phyloP scores from a whole-genome alignment of 2,113 vertebrate genomes.

The Pangasianodon gigas region DNA sequence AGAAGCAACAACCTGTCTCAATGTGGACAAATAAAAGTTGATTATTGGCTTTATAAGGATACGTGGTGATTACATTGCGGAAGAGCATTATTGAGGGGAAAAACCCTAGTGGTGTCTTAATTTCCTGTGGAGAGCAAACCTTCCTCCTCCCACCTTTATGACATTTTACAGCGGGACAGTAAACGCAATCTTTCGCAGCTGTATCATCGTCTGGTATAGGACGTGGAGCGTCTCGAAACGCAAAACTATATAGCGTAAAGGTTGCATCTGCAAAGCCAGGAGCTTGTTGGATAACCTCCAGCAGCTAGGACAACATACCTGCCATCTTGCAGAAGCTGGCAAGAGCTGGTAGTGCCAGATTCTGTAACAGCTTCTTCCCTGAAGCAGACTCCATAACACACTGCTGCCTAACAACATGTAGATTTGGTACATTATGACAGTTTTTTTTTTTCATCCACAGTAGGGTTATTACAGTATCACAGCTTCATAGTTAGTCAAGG shows the following conservation, averaged over 20 bases:
- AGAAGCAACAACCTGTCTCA: not conserved
- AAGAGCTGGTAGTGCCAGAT: not conserved
- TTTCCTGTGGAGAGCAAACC: not conserved
- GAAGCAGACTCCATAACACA: not conserved
- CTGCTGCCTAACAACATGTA: not conserved
- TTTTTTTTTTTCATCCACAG: not conserved
- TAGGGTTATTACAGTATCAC: not conserved
- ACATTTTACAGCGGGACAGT: not conserved
- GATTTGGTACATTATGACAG: not conserved
- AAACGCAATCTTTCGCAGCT: not conserved
- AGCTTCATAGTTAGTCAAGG: not conserved
- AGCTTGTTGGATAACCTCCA: conserved; percentile 6
- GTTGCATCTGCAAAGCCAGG: not conserved
- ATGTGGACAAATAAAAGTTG: too few relatives aligned
- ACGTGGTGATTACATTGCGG: not conserved
- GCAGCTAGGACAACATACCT: not conserved
- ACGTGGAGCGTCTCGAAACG: not conserved
- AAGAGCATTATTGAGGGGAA: not conserved
- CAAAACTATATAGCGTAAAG: not conserved
- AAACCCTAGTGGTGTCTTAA: not conserved
- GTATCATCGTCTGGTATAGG: not conserved
- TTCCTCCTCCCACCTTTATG: not conserved
- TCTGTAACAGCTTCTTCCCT: not conserved
- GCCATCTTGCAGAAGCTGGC: not conserved
- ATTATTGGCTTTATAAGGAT: not conserved